A percentile compares a stretch with the other conserved stretches of the same genome.
These are phyloP conservation scores for Euleptes europaea DNA, from an alignment of 2,113 vertebrate genomes.

Conservation along the genomic window DNA sequence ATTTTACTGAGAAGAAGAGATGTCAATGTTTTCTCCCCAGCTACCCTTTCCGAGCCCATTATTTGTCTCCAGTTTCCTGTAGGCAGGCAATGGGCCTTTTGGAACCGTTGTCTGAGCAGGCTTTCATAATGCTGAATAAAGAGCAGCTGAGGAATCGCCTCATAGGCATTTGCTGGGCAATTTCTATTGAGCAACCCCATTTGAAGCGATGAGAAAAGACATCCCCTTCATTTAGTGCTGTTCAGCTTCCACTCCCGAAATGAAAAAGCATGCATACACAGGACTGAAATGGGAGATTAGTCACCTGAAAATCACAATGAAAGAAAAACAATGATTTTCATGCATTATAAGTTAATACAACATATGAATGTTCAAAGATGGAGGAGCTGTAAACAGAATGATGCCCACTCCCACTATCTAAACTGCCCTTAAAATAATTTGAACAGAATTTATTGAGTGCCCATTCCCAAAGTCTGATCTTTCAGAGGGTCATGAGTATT, in stretches of 20 bases:
- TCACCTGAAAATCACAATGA: background rate
- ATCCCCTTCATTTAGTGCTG: slow-evolving; percentile 3
- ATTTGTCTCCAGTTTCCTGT: slow-evolving; percentile 68
- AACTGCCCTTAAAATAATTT: background rate
- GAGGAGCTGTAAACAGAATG: background rate
- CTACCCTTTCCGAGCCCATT: slow-evolving; percentile 54
- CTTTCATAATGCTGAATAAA: slow-evolving; percentile 46
- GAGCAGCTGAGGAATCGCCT: slow-evolving; percentile 28
- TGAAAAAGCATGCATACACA: background rate
- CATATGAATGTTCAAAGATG: slow-evolving; percentile 7
- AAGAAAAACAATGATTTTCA: slow-evolving; percentile 1
- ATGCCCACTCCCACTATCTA: background rate
- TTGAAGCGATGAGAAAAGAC: slow-evolving; percentile 32
- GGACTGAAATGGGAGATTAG: background rate
- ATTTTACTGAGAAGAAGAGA: slow-evolving; percentile 59
- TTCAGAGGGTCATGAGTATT: no score
- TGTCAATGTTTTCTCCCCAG: slow-evolving; percentile 60
- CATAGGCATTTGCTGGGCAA: slow-evolving; percentile 27
- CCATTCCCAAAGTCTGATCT: background rate
- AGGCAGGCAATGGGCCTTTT: slow-evolving; percentile 55
- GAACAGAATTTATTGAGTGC: background rate
- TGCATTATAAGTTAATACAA: background rate
- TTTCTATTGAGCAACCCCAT: slow-evolving; percentile 8
- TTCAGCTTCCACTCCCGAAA: background rate
- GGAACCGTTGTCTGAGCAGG: slow-evolving; percentile 37